Evolutionary conservation across 2,113 vertebrate genomes (phyloP), one percentile per base, ranked within the genome.

Genomic region (Pundamilia nyererei): DNA sequence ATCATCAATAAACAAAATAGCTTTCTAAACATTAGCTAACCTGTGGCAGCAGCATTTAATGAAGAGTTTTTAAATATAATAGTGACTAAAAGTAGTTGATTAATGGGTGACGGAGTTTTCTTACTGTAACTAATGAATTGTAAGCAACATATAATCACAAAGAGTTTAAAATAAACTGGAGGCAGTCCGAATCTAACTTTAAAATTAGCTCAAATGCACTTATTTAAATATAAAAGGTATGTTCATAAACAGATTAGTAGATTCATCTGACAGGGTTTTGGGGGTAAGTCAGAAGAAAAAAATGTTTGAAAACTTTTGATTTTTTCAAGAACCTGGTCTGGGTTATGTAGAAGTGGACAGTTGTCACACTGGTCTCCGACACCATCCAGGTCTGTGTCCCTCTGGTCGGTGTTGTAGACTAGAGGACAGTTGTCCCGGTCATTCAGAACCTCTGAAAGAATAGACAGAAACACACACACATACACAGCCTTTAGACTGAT

Each of bases 321-420:
- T 75, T 19, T 55, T 60, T 56, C 17, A 31, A 6, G 5, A 55
- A 99, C 98, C 98, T 99, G 98, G 19, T 97, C 96, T 1, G 98
- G 97, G 94, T 99, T 99, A 95, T 99, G 97, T 68, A 98, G 96
- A 62, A 99, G 89, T 0, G 98, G 98, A 65, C 98, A 99, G 86
- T 99, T 99, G 94, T 99, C 98, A 83, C 98, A 99, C 90, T 98
- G 98, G 92, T 99, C 98, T 19, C 98, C 98, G 55, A 99, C 98
- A 3, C 98, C 97, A 24, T 99, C 98, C 51, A 98, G 90, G 38
- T 99, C 98, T 0, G 97, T 98, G 95, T 99, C 98, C 68, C 96
- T 97, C 95, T 99, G 98, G 92, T 99, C 97, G 0, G 98, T 98
- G 95, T 99, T 99, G 89, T 99, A 99, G 82, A 99, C 94, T 1